phyloP scores from a whole-genome alignment of 2,113 vertebrate species.

The Sula dactylatra region DNA sequence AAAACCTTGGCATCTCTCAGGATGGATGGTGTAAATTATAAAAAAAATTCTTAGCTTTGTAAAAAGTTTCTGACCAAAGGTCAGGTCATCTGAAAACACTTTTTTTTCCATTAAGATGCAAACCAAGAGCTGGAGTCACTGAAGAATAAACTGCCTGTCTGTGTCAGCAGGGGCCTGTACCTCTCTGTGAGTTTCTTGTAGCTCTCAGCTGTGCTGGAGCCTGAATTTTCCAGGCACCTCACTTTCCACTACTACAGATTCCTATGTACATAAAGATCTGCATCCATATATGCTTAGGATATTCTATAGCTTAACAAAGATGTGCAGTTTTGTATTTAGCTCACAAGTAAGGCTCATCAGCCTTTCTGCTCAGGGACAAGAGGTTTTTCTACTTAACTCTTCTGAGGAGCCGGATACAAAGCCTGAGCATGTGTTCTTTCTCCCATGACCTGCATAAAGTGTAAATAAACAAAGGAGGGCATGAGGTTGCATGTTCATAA shows the following conservation, averaged over 20 bases:
- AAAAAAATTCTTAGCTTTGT: neutral
- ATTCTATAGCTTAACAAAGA: neutral
- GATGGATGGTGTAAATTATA: neutral
- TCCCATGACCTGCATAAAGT: neutral
- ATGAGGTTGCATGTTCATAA: neutral
- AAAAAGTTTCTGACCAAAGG: neutral
- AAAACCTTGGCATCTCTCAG: neutral
- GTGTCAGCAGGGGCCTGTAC: neutral
- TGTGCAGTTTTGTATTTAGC: neutral
- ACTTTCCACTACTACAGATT: neutral
- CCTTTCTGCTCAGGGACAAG: neutral
- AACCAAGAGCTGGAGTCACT: neutral
- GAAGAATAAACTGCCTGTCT: neutral
- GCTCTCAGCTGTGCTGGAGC: neutral
- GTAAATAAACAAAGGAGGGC: neutral
- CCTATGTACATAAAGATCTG: neutral
- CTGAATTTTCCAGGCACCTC: neutral
- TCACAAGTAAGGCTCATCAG: neutral
- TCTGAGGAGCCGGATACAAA: neutral
- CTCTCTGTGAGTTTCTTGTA: neutral
- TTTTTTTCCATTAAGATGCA: neutral
- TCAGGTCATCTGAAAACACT: neutral
- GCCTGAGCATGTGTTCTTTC: neutral
- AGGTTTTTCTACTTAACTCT: neutral
- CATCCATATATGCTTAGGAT: neutral